Conservation (phyloP, 2,113 vertebrate genomes). For the Toxotes chatareus region DNA sequence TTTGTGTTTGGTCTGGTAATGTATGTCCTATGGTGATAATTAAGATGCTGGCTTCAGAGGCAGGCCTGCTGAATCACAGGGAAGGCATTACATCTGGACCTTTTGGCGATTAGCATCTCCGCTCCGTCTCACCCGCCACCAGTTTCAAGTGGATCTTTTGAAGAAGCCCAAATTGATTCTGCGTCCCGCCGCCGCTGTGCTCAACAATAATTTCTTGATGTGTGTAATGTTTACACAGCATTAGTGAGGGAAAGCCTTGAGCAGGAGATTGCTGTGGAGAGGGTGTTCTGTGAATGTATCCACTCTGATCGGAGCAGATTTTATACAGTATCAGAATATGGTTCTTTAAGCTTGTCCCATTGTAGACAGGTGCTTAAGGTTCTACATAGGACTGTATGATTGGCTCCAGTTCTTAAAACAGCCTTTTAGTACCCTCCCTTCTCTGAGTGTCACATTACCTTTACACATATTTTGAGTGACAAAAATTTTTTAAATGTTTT, state of each 20-base stretch:
- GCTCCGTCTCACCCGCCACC: constrained; percentile 60
- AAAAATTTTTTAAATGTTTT: no score
- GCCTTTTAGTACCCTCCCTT: not conserved
- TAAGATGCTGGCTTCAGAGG: constrained; percentile 76
- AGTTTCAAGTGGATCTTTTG: constrained; percentile 83
- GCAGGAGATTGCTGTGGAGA: constrained; percentile 34
- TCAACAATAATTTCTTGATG: constrained; percentile 69
- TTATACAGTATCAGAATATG: not conserved
- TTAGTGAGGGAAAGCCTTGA: constrained; percentile 25
- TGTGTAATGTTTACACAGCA: constrained; percentile 74
- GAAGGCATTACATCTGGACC: constrained; percentile 77
- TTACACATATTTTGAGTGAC: not conserved
- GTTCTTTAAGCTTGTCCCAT: not conserved
- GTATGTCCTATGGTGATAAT: constrained; percentile 82
- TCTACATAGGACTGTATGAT: not conserved
- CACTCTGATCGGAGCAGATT: constrained; percentile 26
- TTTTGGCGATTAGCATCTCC: constrained; percentile 81
- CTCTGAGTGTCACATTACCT: not conserved
- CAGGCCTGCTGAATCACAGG: constrained; percentile 73
- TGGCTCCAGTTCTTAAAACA: not conserved
- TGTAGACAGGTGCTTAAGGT: not conserved
- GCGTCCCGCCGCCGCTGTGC: constrained; percentile 53
- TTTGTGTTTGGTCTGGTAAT: constrained; percentile 81
- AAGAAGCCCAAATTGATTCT: constrained; percentile 82
- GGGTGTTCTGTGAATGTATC: constrained; percentile 29